phyloP scores from a whole-genome alignment of 2,888 invertebrate genomes.

The Drosophila setosimentum region DNA sequence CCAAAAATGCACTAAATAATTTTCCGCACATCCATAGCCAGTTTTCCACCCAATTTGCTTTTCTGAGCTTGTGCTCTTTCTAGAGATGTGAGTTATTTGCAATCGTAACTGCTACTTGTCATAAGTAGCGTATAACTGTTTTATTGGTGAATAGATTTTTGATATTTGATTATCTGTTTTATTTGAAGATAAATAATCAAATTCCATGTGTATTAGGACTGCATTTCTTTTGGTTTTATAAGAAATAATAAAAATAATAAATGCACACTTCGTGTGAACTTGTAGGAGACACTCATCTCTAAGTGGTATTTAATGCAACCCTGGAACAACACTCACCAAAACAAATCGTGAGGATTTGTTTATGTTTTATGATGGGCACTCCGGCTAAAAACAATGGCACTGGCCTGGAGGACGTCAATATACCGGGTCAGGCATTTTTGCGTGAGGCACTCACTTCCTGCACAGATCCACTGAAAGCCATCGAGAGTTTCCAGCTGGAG shows the following conservation, averaged over 20 bases:
- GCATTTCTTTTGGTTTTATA: background rate
- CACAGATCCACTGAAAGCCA: slow-evolving; percentile 98
- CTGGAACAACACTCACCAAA: slow-evolving; percentile 5
- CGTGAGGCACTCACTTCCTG: slow-evolving; percentile 97
- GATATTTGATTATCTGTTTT: background rate
- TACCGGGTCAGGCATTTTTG: slow-evolving; percentile 94
- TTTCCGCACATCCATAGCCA: slow-evolving; percentile 62
- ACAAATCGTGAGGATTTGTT: slow-evolving; percentile 21
- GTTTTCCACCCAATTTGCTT: slow-evolving; percentile 75
- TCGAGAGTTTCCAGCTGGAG: slow-evolving; percentile 97
- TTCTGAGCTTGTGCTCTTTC: slow-evolving; percentile 52
- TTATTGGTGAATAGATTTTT: background rate
- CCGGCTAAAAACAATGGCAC: slow-evolving; percentile 86
- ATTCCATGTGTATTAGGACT: background rate
- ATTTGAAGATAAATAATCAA: background rate
- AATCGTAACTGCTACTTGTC: slow-evolving; percentile 19
- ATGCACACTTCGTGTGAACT: background rate
- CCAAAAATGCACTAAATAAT: slow-evolving; percentile 46
- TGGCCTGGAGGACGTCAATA: slow-evolving; percentile 93
- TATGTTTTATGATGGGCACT: slow-evolving; percentile 72
- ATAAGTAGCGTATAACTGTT: slow-evolving; percentile 8
- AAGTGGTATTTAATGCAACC: slow-evolving; percentile 2
- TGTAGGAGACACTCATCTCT: background rate
- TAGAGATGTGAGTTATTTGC: slow-evolving; percentile 34
- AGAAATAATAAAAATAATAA: background rate